These are phyloP conservation scores for Tylochromis polylepis DNA, from an alignment of 2,113 vertebrate species.

Conservation along the genomic window DNA sequence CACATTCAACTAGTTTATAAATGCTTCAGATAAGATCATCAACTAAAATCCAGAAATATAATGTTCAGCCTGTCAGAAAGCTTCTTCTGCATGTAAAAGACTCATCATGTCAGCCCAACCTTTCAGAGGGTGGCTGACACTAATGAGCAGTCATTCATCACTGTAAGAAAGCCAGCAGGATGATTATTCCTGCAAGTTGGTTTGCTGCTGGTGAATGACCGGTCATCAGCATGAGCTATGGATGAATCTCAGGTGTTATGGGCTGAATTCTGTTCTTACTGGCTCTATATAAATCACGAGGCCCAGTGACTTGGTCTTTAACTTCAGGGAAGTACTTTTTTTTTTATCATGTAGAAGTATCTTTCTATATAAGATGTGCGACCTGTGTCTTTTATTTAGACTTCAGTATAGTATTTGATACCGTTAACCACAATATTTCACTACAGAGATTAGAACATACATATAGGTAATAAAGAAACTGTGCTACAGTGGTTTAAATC, in stretches of 20 bases:
- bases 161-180: conserved; percentile 42
- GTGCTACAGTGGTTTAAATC: background rate
- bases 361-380: background rate
- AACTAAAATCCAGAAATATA: background rate
- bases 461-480: background rate
- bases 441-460: background rate
- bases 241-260: conserved; percentile 2
- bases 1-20: background rate
- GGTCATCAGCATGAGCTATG: conserved; percentile 27
- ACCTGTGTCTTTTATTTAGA: background rate
- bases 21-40: background rate
- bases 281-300: background rate
- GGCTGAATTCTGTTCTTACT: background rate
- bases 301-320: background rate
- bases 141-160: conserved; percentile 56
- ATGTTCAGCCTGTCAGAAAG: background rate
- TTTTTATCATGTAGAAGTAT: background rate
- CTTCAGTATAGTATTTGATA: background rate
- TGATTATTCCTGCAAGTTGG: conserved; percentile 26
- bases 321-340: background rate
- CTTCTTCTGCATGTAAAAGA: conserved; percentile 7
- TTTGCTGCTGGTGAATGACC: background rate
- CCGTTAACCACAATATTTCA: background rate
- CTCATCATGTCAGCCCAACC: conserved; percentile 21
- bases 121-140: conserved; percentile 24